Base-by-base conservation (phyloP, 2,888 invertebrate species). In the Pardosa pseudoannulata region DNA sequence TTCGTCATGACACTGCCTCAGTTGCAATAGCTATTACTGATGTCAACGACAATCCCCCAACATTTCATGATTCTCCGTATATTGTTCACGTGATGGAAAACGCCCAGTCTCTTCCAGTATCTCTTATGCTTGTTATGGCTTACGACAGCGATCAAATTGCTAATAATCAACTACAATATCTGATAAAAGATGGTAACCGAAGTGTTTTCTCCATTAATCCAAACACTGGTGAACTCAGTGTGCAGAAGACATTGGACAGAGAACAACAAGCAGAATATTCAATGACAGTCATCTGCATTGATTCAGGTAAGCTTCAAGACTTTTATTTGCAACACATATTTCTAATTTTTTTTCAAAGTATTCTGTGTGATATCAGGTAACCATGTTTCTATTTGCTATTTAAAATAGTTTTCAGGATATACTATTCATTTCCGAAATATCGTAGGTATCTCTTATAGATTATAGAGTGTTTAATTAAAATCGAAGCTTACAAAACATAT, bases 1-100 rank as follows among this genome's bases (percentile, higher is more conserved):
- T 94, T 94, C 91, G 95, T 93, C 91, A 96, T 95, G 93, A 95
- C 94, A 81, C 96, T 94, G 89, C 93, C 73, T 90, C 92, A 88
- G 94, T 97, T 90, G 94, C 95, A 88, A 96, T 98, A 90, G 94
- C 94, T 81, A 95, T 98, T 76, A 94, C 95, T 89, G 97, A 98
- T 92, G 96, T 97, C 91, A 98, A 98, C 92, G 98, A 98, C 93
- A 97, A 97, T 91, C 95, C 96, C 36, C 98, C 98, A 65, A 95
- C 96, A 65, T 98, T 98, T 92, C 93, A 96, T 89, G 96, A 98
- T 92, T 97, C 97, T n/a, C 98, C 98, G 0, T 98, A 97, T 92
- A 93, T 96, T 91, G 96, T 97, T 3, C 95, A 96, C 91, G 97
- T 98, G 82, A 96, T 97, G 95, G 98, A 98, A 93, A 87, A 89